phyloP scores from a whole-genome alignment of 1,140 invertebrate genomes.

The Macrocentrus cingulum region DNA sequence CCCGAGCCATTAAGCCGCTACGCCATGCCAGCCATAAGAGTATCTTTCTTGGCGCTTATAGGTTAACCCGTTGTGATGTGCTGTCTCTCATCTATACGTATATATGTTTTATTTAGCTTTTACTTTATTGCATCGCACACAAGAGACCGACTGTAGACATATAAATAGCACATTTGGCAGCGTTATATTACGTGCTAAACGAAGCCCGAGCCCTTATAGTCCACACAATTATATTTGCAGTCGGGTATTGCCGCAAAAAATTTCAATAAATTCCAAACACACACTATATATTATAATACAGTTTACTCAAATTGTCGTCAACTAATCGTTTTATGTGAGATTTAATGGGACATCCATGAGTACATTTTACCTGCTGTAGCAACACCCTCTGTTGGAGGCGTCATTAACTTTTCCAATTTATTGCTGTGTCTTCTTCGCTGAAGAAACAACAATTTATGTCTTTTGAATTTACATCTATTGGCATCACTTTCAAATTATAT shows the following conservation, averaged over 20 bases:
- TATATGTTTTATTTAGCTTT: neutral
- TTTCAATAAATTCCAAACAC: constrained; percentile 12
- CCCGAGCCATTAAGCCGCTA: constrained; percentile 45
- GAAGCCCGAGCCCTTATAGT: constrained; percentile 27
- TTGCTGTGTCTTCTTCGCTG: neutral
- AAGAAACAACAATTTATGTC: neutral
- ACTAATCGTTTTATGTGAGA: neutral
- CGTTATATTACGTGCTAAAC: constrained; percentile 43
- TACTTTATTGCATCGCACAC: neutral
- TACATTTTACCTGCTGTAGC: neutral
- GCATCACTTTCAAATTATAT: too few species aligned
- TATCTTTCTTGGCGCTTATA: constrained; percentile 27
- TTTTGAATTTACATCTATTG: too few species aligned
- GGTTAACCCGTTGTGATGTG: neutral
- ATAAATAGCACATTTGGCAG: constrained; percentile 38
- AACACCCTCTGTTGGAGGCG: constrained; percentile 1
- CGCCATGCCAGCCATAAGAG: constrained; percentile 37
- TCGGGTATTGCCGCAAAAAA: constrained; percentile 22
- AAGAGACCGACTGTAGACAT: constrained; percentile 17
- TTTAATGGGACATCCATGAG: neutral
- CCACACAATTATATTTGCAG: constrained; percentile 16
- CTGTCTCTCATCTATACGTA: constrained; percentile 11
- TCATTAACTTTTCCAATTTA: constrained; percentile 4
- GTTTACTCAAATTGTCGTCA: too few species aligned
- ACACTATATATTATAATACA: neutral